Base-by-base conservation (phyloP, 2,888 invertebrate genomes). In the Chaitophorus viminalis region DNA sequence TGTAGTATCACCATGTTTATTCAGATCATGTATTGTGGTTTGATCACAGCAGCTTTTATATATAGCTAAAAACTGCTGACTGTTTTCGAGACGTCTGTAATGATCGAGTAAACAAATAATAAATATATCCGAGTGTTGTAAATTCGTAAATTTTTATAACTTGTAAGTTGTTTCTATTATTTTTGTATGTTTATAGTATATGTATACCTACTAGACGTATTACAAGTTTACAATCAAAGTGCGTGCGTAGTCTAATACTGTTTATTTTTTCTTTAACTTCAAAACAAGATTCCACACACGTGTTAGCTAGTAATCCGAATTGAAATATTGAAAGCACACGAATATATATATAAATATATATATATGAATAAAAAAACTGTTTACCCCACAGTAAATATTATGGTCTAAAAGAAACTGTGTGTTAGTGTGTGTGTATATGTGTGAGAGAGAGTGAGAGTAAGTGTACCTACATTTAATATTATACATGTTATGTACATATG, bases 221-320 rank as follows among this genome's bases (percentile, higher is more conserved):
- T 36, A 60, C n/a, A n/a, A n/a, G n/a, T n/a, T n/a, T n/a, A n/a
- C 65, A 29, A 79, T 29, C 36, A 25, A 3, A 39, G 68, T 39
- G 65, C 31, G 46, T 68, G 25, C 54, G 18, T 52, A 9, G 52
- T 70, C 5, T 31, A 21, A 17, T 46, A 8, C 17, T 9, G 33
- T 18, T 18, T 3, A 11, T 29, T 72, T 82, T 54, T 31, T 18
- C 9, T 46, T 21, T 18, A 3, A 25, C 39, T 83, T 60, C 39
- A 60, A 60, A 83, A 83, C 36, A 21, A 75, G 21, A 74, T 83
- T 75, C 39, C 21, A 52, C 29, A 75, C 83, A 83, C 83, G 83
- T 60, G 60, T 83, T 21, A 39, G 36, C 29, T 33, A 52, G 82
- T 74, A 74, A 74, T 82, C 72, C 39, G 74, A 83, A 83, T 75